Percentiles rank a stretch among this genome's conserved stretches.
phyloP scores from a whole-genome alignment of 2,797 vertebrate species.

The Tapirus indicus region DNA sequence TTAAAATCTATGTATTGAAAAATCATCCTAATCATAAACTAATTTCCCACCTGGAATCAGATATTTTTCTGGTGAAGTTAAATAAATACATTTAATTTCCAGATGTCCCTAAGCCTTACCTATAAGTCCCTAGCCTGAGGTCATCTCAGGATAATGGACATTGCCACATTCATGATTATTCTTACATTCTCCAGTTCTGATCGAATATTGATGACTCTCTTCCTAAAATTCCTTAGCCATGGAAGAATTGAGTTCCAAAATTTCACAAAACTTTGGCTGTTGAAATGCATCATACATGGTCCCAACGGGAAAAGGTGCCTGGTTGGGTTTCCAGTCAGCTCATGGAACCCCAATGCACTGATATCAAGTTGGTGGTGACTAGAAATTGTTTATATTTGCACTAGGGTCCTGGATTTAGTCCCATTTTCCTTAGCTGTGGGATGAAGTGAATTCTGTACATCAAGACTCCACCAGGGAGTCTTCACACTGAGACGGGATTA shows the following conservation, averaged over 20 bases:
- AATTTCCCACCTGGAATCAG: background rate
- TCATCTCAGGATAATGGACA: background rate
- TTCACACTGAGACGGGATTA: background rate
- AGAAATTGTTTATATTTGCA: background rate
- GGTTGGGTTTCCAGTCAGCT: background rate
- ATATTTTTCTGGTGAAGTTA: background rate
- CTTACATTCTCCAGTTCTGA: background rate
- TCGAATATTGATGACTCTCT: background rate
- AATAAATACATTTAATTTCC: background rate
- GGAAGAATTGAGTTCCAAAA: background rate
- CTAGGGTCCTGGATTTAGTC: background rate
- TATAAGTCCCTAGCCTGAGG: background rate
- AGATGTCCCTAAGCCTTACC: background rate
- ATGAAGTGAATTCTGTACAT: background rate
- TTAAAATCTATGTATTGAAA: background rate
- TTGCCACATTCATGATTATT: background rate
- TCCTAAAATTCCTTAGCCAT: background rate
- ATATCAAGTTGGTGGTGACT: background rate
- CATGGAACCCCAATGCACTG: background rate
- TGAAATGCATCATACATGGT: background rate
- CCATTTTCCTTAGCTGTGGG: background rate
- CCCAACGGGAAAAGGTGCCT: background rate
- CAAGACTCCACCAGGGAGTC: background rate
- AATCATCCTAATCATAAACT: background rate
- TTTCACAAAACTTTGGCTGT: background rate